These are phyloP conservation scores for Acestrorhynchus altus DNA, from an alignment of 2,797 vertebrate species.

Conservation along the genomic window DNA sequence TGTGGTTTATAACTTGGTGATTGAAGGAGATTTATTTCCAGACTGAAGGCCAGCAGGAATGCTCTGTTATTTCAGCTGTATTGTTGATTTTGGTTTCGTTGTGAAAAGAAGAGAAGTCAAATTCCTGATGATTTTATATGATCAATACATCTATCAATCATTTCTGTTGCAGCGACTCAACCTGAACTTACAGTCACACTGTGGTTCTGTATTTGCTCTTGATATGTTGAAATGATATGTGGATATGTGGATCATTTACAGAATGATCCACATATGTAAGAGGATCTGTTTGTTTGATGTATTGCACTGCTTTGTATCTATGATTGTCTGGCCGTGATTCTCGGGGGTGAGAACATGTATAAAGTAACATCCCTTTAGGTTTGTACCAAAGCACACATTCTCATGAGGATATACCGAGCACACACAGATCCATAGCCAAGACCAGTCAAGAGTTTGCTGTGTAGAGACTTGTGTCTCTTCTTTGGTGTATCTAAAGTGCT, in stretches of 20 bases:
- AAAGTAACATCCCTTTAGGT: constrained; percentile 35
- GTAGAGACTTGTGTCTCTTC: not conserved
- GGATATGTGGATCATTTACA: too few species aligned
- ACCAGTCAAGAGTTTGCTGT: not conserved
- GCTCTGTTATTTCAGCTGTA: not conserved
- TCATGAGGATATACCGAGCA: constrained; percentile 14
- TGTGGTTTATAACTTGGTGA: not conserved
- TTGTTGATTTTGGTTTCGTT: too few species aligned
- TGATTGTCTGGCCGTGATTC: constrained; percentile 23
- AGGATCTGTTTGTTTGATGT: constrained; percentile 23
- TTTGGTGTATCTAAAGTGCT: not conserved
- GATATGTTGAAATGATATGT: too few species aligned
- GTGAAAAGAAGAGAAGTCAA: too few species aligned
- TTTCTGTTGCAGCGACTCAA: not conserved
- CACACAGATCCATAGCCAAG: not conserved
- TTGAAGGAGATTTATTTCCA: not conserved
- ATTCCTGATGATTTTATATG: too few species aligned
- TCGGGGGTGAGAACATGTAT: constrained; percentile 49
- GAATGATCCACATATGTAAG: not conserved
- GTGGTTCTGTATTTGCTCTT: not conserved
- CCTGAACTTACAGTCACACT: not conserved
- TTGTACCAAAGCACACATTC: constrained; percentile 28
- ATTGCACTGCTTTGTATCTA: constrained; percentile 28
- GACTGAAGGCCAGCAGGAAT: not conserved
- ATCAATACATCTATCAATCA: not conserved